Conservation (phyloP, 2,113 vertebrate genomes). For the Xiphophorus maculatus region DNA sequence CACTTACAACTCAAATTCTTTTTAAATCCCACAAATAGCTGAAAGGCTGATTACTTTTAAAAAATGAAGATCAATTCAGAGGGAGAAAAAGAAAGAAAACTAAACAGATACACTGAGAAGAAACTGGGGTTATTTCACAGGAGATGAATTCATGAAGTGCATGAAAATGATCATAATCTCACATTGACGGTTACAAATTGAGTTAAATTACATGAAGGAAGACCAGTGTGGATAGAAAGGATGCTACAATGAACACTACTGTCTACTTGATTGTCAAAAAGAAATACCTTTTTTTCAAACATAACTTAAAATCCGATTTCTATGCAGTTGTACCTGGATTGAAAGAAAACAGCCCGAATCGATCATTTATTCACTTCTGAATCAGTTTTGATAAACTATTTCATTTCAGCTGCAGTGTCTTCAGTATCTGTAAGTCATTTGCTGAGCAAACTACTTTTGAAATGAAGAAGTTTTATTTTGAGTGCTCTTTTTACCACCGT, state of each 20-base stretch:
- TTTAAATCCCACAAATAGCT: neutral
- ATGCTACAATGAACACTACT: neutral
- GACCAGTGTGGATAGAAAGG: neutral
- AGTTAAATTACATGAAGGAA: neutral
- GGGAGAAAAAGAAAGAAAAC: neutral
- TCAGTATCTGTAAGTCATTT: neutral
- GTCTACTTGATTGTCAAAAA: neutral
- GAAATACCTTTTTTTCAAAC: neutral
- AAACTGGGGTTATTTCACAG: neutral
- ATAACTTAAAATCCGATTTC: neutral
- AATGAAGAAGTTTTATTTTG: neutral
- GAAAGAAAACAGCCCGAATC: neutral
- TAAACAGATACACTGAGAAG: neutral
- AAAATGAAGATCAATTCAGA: neutral
- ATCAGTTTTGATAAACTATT: neutral
- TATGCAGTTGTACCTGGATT: neutral
- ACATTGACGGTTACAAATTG: neutral
- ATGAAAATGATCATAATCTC: neutral
- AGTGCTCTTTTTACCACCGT: conserved; percentile 13
- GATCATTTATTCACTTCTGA: neutral
- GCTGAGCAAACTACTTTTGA: neutral
- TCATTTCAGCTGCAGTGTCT: neutral
- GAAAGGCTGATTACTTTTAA: neutral
- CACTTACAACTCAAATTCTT: neutral
- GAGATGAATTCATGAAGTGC: neutral